Conservation (phyloP, 2,888 invertebrate genomes). For the Entomobrya multifasciata region DNA sequence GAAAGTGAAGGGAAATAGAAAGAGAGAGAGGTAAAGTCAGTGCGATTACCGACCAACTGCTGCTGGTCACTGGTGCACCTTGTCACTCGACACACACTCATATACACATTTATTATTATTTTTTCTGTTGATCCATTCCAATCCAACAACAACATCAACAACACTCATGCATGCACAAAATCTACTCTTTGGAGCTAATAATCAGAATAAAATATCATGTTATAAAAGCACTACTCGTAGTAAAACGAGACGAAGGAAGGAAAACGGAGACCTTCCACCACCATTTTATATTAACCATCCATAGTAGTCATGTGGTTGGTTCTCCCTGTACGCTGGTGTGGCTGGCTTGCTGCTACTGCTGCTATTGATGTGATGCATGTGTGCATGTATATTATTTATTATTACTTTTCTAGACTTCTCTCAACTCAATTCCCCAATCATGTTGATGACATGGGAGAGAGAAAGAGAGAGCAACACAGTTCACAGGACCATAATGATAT, state of each 20-base stretch:
- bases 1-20: background rate
- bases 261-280: slow-evolving; percentile 31
- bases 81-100: slow-evolving; percentile 66
- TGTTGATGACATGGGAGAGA: slow-evolving; percentile 48
- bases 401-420: slow-evolving; percentile 35
- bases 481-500: slow-evolving; percentile 40
- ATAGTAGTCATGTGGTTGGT: slow-evolving; percentile 36
- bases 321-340: slow-evolving; percentile 21
- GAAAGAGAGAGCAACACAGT: slow-evolving; percentile 42
- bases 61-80: slow-evolving; percentile 75
- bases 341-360: slow-evolving; percentile 27
- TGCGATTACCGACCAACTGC: slow-evolving; percentile 51
- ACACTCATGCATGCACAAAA: slow-evolving; percentile 36
- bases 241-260: slow-evolving; percentile 29
- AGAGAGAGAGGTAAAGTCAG: slow-evolving; percentile 42
- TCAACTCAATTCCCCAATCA: slow-evolving; percentile 34
- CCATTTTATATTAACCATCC: no score
- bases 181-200: slow-evolving; percentile 26
- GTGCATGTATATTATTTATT: slow-evolving; percentile 26
- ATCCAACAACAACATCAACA: slow-evolving; percentile 41
- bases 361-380: background rate
- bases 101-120: slow-evolving; percentile 42
- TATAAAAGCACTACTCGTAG: background rate
- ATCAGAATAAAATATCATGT: slow-evolving; percentile 34
- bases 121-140: slow-evolving; percentile 38